These are phyloP conservation scores for Cromileptes altivelis DNA, from an alignment of 2,113 vertebrate species.

Conservation along the genomic window DNA sequence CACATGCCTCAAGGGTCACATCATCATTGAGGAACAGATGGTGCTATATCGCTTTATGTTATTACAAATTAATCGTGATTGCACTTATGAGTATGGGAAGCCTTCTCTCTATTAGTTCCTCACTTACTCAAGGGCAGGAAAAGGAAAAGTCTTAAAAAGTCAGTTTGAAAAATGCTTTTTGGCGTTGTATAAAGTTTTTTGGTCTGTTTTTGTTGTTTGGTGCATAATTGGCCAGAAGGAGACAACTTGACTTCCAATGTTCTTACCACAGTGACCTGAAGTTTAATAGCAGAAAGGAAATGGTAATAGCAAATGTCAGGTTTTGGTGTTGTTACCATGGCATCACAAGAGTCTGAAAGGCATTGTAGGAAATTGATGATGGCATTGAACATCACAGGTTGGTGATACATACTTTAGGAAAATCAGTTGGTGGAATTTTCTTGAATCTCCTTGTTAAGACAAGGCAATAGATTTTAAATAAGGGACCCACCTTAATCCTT, in stretches of 20 bases:
- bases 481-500: background rate
- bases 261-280: background rate
- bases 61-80: conserved; percentile 22
- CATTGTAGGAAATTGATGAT: background rate
- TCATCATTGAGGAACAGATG: conserved; percentile 44
- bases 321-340: background rate
- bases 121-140: background rate
- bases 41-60: background rate
- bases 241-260: background rate
- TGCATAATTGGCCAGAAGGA: background rate
- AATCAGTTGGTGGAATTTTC: background rate
- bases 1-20: conserved; percentile 25
- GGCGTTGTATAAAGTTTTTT: background rate
- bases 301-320: background rate
- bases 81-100: background rate
- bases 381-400: background rate
- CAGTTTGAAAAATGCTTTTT: background rate
- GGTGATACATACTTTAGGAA: background rate
- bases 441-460: background rate
- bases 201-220: conserved; percentile 9
- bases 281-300: background rate
- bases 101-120: background rate
- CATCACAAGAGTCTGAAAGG: background rate
- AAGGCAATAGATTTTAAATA: background rate
- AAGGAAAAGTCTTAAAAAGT: background rate